These are phyloP conservation scores for Nezara viridula DNA, from an alignment of 2,888 invertebrate species.

Conservation along the genomic window DNA sequence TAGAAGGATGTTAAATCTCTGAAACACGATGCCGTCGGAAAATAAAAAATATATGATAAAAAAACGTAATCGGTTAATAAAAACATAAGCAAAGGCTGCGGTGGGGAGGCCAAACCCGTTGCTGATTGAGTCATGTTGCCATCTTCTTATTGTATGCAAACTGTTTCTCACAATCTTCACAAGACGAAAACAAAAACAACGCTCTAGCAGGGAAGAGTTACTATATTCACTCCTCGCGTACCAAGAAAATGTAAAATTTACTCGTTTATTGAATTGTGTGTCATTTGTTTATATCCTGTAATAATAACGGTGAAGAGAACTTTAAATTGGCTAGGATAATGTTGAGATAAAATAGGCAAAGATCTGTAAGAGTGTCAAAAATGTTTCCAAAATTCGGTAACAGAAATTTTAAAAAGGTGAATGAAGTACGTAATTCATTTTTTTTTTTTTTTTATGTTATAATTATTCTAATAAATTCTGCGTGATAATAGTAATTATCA, in stretches of 20 bases:
- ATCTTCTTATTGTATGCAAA: slow-evolving; percentile 24
- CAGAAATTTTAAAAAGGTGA: too few relatives aligned
- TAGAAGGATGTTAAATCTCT: background rate
- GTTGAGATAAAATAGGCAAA: too few relatives aligned
- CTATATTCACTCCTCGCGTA: background rate
- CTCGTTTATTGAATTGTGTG: background rate
- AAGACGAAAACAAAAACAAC: background rate
- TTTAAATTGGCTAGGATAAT: too few relatives aligned
- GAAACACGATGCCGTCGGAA: background rate
- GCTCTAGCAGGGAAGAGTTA: background rate
- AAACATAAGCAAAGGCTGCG: background rate
- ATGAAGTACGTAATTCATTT: too few relatives aligned
- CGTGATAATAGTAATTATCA: too few relatives aligned
- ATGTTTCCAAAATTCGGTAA: too few relatives aligned
- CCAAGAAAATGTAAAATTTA: background rate
- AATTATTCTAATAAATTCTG: too few relatives aligned
- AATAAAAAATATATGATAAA: background rate
- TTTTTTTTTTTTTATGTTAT: too few relatives aligned
- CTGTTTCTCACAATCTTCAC: background rate
- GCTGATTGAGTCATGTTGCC: slow-evolving; percentile 12
- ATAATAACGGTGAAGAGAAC: too few relatives aligned
- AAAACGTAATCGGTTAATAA: background rate
- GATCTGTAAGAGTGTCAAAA: too few relatives aligned
- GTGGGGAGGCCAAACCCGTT: background rate
- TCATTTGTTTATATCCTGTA: too few relatives aligned